These are phyloP conservation scores for Bubo bubo DNA, from an alignment of 2,113 vertebrate genomes.

Conservation along the genomic window DNA sequence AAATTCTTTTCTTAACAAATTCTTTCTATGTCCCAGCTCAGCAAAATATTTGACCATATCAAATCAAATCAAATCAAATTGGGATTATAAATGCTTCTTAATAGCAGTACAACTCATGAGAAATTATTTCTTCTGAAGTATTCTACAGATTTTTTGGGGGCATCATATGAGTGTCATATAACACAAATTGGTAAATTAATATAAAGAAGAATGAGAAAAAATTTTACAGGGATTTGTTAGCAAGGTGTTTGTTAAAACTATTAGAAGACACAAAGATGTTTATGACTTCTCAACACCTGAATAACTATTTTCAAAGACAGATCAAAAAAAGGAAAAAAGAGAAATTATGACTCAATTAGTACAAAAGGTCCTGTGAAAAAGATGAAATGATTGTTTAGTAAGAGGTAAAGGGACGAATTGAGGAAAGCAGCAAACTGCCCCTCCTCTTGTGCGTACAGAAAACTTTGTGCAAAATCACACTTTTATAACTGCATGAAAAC, in stretches of 20 bases:
- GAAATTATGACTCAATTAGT: not conserved
- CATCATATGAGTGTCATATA: not conserved
- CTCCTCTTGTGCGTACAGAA: not conserved
- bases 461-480: accelerated
- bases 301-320: not conserved
- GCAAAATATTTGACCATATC: not conserved
- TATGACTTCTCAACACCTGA: not conserved
- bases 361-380: not conserved
- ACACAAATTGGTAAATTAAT: not conserved
- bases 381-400: not conserved
- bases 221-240: not conserved
- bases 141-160: not conserved
- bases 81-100: not conserved
- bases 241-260: not conserved
- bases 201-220: not conserved
- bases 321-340: not conserved
- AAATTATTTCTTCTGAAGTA: not conserved
- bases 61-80: not conserved
- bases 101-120: not conserved
- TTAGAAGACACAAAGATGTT: not conserved
- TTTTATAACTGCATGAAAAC: not conserved
- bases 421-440: not conserved
- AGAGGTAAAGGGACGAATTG: not conserved
- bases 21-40: not conserved
- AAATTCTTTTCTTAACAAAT: not conserved